A percentile compares a stretch with the other conserved stretches of the same genome.
Evolutionary conservation across 1,140 invertebrate genomes (phyloP).

Genomic region (Geopemphigus sp.): DNA sequence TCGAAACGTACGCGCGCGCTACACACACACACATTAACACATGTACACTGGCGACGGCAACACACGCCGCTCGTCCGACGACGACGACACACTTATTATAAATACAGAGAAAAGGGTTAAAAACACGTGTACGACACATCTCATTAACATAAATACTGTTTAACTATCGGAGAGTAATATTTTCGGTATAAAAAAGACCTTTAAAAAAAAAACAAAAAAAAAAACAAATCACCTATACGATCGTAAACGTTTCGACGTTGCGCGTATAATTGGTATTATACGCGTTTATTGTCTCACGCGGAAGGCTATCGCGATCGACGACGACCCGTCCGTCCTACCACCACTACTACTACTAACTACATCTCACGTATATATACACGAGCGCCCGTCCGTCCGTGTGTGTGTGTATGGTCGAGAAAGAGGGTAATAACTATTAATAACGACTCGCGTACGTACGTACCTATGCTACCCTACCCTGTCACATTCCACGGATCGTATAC

Average conservation of each 20-base stretch:
- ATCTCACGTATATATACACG: too few species aligned
- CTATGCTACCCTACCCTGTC: conserved; percentile 23
- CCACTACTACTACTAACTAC: too few species aligned
- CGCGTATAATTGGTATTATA: neutral
- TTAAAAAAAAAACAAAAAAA: too few species aligned
- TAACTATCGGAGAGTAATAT: neutral
- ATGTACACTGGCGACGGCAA: too few species aligned
- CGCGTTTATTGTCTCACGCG: neutral
- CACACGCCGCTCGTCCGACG: too few species aligned
- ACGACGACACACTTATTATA: neutral
- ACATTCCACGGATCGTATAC: conserved; percentile 7
- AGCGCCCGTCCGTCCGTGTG: neutral
- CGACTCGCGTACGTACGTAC: too few species aligned
- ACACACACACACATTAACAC: too few species aligned
- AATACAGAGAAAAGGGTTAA: conserved; percentile 17
- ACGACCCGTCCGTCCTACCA: too few species aligned
- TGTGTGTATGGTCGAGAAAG: conserved; percentile 3
- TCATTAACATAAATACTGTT: conserved; percentile 29
- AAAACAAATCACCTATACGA: neutral
- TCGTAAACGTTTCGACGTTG: neutral
- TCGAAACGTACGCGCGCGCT: neutral
- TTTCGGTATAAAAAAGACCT: neutral
- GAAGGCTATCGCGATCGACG: too few species aligned
- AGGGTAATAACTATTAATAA: conserved; percentile 42
- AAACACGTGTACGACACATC: conserved; percentile 28